Evolutionary conservation across 1,140 invertebrate genomes (phyloP).

Genomic region (Heterodera carotae): DNA sequence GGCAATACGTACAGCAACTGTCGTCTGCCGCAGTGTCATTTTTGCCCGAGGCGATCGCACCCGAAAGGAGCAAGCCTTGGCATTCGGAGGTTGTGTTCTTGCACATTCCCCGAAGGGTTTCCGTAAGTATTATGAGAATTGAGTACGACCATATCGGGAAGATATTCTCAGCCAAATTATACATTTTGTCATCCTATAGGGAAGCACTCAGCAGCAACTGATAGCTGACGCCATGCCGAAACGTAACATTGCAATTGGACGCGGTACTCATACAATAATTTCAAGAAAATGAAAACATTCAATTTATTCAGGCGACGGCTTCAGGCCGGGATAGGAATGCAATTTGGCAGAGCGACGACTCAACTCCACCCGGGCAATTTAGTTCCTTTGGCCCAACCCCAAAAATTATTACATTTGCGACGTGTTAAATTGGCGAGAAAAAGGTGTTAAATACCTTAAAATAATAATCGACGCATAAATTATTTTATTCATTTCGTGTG

Average conservation of each 20-base stretch:
- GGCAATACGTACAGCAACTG: no score
- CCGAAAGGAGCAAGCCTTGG: background rate
- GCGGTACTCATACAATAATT: background rate
- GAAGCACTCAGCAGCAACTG: background rate
- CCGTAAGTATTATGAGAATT: no score
- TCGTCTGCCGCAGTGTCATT: no score
- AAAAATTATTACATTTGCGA: background rate
- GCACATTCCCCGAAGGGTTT: no score
- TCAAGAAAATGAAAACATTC: background rate
- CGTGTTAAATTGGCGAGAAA: background rate
- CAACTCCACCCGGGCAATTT: no score
- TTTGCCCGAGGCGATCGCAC: no score
- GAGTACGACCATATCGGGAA: background rate
- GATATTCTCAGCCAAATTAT: background rate
- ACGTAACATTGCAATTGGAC: slow-evolving; percentile 26
- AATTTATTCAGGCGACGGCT: slow-evolving; percentile 12
- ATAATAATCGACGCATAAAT: background rate
- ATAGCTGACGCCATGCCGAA: background rate
- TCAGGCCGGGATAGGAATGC: slow-evolving; percentile 12
- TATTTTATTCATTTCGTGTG: background rate
- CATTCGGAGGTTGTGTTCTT: background rate
- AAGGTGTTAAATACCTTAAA: background rate
- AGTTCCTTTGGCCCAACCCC: no score
- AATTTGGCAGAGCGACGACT: background rate
- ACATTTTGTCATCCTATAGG: background rate